These are phyloP conservation scores for Euproctis similis DNA, from an alignment of 2,888 invertebrate genomes.

Conservation along the genomic window DNA sequence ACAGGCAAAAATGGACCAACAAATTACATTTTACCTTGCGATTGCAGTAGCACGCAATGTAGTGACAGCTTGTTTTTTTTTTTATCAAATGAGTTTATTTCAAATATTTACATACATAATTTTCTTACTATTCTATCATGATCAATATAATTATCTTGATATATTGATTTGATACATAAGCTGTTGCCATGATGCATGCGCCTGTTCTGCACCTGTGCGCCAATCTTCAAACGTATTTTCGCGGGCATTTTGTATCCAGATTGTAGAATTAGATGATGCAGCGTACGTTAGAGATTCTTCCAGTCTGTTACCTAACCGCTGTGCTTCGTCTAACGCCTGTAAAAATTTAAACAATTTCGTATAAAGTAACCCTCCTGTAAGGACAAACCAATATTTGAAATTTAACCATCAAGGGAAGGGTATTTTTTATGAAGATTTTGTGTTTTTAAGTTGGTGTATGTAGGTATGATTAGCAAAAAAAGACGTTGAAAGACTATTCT, in stretches of 20 bases:
- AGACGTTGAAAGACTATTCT: too few species aligned
- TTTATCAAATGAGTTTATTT: neutral
- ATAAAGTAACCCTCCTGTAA: too few species aligned
- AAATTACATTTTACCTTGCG: too few species aligned
- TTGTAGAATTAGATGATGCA: constrained; percentile 30
- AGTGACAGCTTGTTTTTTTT: too few species aligned
- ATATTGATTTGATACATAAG: constrained; percentile 49
- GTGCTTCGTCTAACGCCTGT: constrained; percentile 46
- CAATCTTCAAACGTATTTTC: constrained; percentile 39
- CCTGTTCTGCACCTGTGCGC: constrained; percentile 36
- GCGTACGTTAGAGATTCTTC: constrained; percentile 44
- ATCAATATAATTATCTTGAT: constrained; percentile 20
- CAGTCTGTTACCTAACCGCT: constrained; percentile 39
- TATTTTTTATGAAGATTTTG: too few species aligned
- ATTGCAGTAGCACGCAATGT: too few species aligned
- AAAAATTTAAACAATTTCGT: too few species aligned
- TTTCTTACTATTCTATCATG: neutral
- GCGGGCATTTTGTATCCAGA: constrained; percentile 47
- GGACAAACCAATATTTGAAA: too few species aligned
- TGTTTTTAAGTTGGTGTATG: too few species aligned
- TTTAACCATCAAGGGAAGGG: too few species aligned
- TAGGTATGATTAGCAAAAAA: too few species aligned
- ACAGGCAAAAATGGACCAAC: too few species aligned
- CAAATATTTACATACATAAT: neutral
- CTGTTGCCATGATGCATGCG: constrained; percentile 43